These are phyloP conservation scores for Anoplophora glabripennis DNA, from an alignment of 1,140 invertebrate genomes.

Conservation along the genomic window DNA sequence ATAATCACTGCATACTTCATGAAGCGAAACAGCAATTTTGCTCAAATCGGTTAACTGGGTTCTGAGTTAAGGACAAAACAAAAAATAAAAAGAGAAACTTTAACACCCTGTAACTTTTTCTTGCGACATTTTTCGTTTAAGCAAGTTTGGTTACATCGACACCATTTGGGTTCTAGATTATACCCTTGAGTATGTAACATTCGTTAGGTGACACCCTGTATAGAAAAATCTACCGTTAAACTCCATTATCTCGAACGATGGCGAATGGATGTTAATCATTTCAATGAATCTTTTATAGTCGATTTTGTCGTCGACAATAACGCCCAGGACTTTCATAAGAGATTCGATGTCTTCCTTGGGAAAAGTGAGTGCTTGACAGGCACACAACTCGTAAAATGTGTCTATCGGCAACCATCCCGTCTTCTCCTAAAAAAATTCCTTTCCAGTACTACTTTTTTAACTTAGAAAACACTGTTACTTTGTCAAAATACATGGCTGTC, in stretches of 20 bases:
- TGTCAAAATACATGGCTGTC: constrained; percentile 49
- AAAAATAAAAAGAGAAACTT: too few relatives aligned
- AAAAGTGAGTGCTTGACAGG: constrained; percentile 24
- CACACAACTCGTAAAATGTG: constrained; percentile 32
- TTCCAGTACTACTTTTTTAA: too few relatives aligned
- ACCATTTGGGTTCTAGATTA: too few relatives aligned
- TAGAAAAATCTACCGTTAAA: constrained; percentile 16
- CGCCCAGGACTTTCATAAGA: constrained; percentile 24
- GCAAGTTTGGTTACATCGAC: too few relatives aligned
- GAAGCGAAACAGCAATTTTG: too few relatives aligned
- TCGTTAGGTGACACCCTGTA: too few relatives aligned
- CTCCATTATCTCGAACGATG: constrained; percentile 6
- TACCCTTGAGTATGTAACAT: too few relatives aligned
- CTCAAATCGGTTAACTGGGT: too few relatives aligned
- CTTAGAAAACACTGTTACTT: constrained; percentile 15
- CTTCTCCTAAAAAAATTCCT: constrained; percentile 30
- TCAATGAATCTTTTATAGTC: constrained; percentile 39
- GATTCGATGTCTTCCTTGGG: constrained; percentile 25
- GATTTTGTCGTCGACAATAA: constrained; percentile 34
- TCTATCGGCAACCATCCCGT: constrained; percentile 28
- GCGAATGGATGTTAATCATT: constrained; percentile 31
- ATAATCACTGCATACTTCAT: too few relatives aligned
- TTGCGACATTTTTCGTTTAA: too few relatives aligned
- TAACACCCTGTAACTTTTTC: too few relatives aligned
- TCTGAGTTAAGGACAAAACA: too few relatives aligned